These are phyloP conservation scores for Psilopogon haemacephalus DNA, from an alignment of 2,113 vertebrate species.

Conservation along the genomic window DNA sequence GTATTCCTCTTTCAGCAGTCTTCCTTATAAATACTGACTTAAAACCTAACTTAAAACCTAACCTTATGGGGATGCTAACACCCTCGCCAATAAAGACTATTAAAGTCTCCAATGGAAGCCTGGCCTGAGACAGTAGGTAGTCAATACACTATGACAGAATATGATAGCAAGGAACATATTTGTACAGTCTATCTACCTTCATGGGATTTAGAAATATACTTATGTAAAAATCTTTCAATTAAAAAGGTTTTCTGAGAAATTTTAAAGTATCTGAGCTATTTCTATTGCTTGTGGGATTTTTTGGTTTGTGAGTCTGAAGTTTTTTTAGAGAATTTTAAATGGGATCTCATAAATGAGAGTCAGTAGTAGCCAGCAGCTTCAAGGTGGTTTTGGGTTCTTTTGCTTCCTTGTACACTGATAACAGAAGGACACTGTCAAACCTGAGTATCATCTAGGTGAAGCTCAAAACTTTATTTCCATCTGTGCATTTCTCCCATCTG, in stretches of 20 bases:
- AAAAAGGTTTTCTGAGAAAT: neutral
- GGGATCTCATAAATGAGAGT: neutral
- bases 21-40: neutral
- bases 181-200: neutral
- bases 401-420: neutral
- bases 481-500: neutral
- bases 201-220: neutral
- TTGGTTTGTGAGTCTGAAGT: too few species aligned
- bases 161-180: neutral
- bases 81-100: neutral
- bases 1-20: neutral
- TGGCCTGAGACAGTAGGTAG: neutral
- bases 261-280: neutral
- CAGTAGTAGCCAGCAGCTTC: neutral
- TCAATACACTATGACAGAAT: neutral
- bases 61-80: neutral
- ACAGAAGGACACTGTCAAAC: neutral
- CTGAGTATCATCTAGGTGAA: neutral
- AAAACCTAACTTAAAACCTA: neutral
- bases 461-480: neutral
- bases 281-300: neutral
- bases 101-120: neutral
- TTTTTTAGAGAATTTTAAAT: neutral
- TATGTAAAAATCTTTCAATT: neutral
- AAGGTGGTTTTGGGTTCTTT: accelerated